Evolutionary conservation across 2,888 invertebrate genomes (phyloP), one percentile per base, ranked within the genome.

Genomic region (Flexamia atlantica): DNA sequence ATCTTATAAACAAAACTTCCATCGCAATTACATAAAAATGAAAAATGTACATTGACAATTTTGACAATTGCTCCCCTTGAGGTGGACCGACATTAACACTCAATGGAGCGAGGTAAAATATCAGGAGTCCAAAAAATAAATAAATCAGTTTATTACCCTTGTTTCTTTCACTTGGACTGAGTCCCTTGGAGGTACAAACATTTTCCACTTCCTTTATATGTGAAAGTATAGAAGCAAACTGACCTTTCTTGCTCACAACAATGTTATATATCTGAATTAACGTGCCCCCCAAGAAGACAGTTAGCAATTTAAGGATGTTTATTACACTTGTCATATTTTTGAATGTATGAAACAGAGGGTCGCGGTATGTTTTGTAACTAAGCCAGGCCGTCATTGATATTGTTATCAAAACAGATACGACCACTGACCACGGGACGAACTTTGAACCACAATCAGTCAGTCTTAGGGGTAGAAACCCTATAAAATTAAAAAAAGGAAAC

Each of bases 391-490:
- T 28, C 9, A 30, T 12, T 28, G 14, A 3, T 20, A 23, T 4
- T 23, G 23, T 23, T 53, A 53, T 3, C 23, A 23, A 1, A 30
- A 57, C 20, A 5, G 57, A 57, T 25, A 57, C 12, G 25, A 23
- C 23, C 12, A 30, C 28, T 14, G 64, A 25, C 64, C 64, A 64
- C 9, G 64, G 64, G 7, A 64, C 30, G 12, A 64, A 64, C 30
- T 64, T 25, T 5, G 30, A 28, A 9, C 64, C 64, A 14, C 14
- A 28, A 64, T 25, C 3, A 14, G 64, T 64, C 4, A 64, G 28
- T 64, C 30, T 64, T 28, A 64, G 17, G 2, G 64, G 64, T 14
- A 64, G 3, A 64, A 64, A 64, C 17, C 64, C 64, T 28, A 25
- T 30, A 2, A 64, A 64, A 14, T 30, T 64, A 2, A 64, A 64